phyloP scores from a whole-genome alignment of 30 jellyfish, hydroid and myxozoan species.

The Sanderia malayensis region DNA sequence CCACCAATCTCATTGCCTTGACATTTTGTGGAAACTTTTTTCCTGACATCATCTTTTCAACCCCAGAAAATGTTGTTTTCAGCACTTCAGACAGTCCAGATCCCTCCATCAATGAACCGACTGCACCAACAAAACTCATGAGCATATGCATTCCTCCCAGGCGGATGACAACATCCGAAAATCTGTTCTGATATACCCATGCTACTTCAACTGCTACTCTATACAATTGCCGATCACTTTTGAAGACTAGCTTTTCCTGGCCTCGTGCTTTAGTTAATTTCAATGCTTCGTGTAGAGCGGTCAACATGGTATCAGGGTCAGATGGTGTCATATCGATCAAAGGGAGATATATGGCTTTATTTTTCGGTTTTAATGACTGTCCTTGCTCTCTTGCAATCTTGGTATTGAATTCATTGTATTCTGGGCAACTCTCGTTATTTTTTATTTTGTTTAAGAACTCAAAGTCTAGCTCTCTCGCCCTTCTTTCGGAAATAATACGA shows the following conservation, averaged over 20 bases:
- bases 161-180: conserved; percentile 4
- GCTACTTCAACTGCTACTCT: conserved; percentile 24
- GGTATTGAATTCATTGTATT: conserved; percentile 23
- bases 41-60: conserved; percentile 27
- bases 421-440: conserved; percentile 8
- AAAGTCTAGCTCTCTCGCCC: conserved; percentile 12
- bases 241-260: conserved; percentile 19
- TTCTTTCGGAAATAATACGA: background rate
- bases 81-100: conserved; percentile 7
- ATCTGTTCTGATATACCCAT: conserved; percentile 19
- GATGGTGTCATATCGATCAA: conserved; percentile 16
- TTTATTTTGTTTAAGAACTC: conserved; percentile 16
- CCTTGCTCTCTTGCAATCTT: conserved; percentile 23
- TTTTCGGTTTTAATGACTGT: conserved; percentile 10
- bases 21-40: conserved; percentile 40
- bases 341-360: conserved; percentile 17
- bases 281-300: conserved; percentile 21
- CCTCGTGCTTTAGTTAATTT: conserved; percentile 16
- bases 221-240: conserved; percentile 35
- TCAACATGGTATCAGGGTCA: conserved; percentile 33
- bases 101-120: conserved; percentile 21
- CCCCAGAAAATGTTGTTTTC: conserved; percentile 29
- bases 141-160: conserved; percentile 56
- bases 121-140: conserved; percentile 45
- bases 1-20: conserved; percentile 28